Base-by-base conservation (phyloP, 2,113 vertebrate genomes). In the Nannospalax galili region DNA sequence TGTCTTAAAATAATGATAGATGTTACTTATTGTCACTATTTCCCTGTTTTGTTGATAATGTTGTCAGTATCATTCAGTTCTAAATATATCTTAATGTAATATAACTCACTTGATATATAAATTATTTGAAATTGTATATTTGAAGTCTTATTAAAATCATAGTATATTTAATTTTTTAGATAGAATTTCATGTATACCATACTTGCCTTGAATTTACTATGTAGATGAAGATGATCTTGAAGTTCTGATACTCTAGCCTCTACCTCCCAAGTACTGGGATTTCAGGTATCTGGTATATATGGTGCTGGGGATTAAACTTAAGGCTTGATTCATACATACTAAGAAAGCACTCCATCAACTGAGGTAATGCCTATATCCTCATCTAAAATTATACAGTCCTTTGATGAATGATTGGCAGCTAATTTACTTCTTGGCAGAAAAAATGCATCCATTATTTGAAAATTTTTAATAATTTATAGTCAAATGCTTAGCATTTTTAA, bases 401-500 rank as follows among this genome's bases (percentile, higher is more conserved):
- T 86, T 80, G 2, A 17, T 64, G 70, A 64, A 40, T 84, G 64
- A 62, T n/a, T 93, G 62, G 22, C 90, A 72, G 87, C 32, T 87
- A 69, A 80, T 45, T 64, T 85, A 20, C 30, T 74, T 91, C 91
- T 26, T 88, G 79, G 15, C 86, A 22, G 77, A 64, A 14, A 52
- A 73, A 42, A 60, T 5, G n/a, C 12, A 82, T 65, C 8, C 75
- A 52, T 1, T 2, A 64, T 64, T 28, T 84, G 14, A 81, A 84
- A 85, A 88, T 42, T 91, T 3, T 64, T 84, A 65, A 78, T 12
- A 26, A 45, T 87, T 65, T 90, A 87, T n/a, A 88, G 48, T 35
- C 37, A 32, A 85, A 58, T 65, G 37, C 48, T 91, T 94, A 64
- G 7, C 62, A 90, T 93, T 88, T 80, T 80, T 65, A 80, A 92